Conservation (phyloP, 2,888 invertebrate genomes). For the Koerneria pararmatus region DNA sequence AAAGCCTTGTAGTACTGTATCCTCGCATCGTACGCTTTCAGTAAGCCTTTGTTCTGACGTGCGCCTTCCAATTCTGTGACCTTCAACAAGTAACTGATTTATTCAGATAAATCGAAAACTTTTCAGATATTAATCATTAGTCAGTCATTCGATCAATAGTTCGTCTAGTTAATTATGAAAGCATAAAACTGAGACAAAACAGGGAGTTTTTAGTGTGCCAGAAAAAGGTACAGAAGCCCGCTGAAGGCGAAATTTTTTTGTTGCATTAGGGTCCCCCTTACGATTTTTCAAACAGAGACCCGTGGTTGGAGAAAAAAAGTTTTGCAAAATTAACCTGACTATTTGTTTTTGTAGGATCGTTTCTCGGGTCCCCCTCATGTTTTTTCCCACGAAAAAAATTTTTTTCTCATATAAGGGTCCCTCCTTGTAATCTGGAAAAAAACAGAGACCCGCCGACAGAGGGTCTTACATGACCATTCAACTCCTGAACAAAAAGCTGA, state of each 20-base stretch:
- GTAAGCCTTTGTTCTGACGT: constrained; percentile 30
- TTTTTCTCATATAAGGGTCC: too few species aligned
- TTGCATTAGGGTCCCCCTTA: too few species aligned
- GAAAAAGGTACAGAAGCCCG: not conserved
- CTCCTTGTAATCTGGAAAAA: too few species aligned
- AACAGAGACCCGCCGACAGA: too few species aligned
- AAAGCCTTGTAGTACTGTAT: constrained; percentile 42
- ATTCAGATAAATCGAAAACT: too few species aligned
- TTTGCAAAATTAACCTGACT: too few species aligned
- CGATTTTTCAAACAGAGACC: too few species aligned
- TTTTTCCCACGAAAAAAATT: too few species aligned
- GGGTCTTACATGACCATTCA: not conserved
- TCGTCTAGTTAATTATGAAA: not conserved
- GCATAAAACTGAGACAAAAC: not conserved
- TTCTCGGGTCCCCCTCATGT: too few species aligned
- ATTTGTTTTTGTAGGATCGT: too few species aligned
- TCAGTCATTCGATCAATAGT: not conserved
- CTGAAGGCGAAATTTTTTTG: too few species aligned
- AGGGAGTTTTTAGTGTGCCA: not conserved
- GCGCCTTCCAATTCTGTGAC: constrained; percentile 35
- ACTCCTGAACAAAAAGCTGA: not conserved
- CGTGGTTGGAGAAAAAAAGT: too few species aligned
- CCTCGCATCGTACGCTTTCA: constrained; percentile 33
- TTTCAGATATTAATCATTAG: not conserved
- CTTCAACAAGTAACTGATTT: constrained; percentile 20